A percentile compares a stretch with the other conserved stretches of the same genome.
These are phyloP conservation scores for Pelochelys cantorii DNA, from an alignment of 2,797 vertebrate species.

Conservation along the genomic window DNA sequence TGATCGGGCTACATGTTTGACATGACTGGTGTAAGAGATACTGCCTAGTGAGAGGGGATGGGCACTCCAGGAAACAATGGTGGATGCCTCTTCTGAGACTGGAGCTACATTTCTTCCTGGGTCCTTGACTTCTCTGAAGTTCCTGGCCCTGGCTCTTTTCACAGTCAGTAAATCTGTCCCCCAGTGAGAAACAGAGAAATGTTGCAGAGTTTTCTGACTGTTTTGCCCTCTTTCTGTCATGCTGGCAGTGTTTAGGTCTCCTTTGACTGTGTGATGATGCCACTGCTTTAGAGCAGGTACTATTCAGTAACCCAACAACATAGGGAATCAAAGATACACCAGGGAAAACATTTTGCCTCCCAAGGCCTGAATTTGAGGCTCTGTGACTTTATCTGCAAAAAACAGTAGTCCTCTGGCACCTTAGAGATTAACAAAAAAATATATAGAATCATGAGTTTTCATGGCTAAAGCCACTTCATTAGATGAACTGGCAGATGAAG, in stretches of 20 bases:
- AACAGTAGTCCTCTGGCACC: background rate
- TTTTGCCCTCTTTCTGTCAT: background rate
- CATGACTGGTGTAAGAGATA: background rate
- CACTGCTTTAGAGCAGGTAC: background rate
- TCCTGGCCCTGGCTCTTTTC: background rate
- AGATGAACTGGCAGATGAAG: too few species aligned
- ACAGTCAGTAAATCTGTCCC: background rate
- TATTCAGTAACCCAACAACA: background rate
- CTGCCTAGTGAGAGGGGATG: background rate
- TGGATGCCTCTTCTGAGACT: background rate
- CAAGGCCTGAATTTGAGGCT: background rate
- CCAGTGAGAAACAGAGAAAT: background rate
- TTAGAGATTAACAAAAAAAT: too few species aligned
- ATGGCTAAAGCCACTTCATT: too few species aligned
- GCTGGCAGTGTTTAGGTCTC: background rate
- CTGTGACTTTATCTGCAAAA: background rate
- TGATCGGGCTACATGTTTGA: too few species aligned
- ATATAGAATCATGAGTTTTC: too few species aligned
- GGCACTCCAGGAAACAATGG: background rate
- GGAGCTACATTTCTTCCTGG: background rate
- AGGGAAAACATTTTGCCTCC: background rate
- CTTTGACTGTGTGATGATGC: background rate
- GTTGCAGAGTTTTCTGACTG: background rate
- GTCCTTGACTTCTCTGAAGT: rapidly evolving
- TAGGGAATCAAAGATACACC: background rate